phyloP scores from a whole-genome alignment of 2,888 invertebrate genomes.

The Corbicula japonica region DNA sequence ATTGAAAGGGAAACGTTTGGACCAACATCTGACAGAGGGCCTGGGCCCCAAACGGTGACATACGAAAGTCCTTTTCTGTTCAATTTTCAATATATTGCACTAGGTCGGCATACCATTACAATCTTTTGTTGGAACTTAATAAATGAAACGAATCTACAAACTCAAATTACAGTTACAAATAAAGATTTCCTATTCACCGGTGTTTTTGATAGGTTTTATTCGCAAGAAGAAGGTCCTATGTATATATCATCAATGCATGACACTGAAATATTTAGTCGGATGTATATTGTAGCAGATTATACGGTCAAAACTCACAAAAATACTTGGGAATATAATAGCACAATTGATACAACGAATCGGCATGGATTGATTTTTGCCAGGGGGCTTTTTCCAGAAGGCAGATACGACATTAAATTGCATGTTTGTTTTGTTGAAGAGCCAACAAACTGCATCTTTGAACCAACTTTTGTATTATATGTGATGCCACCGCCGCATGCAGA shows the following conservation, averaged over 20 bases:
- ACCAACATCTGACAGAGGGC: constrained; percentile 6
- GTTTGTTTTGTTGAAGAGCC: constrained; percentile 63
- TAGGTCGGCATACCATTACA: constrained; percentile 60
- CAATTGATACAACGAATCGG: constrained; percentile 17
- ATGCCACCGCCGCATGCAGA: constrained; percentile 65
- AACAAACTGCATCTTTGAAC: constrained; percentile 62
- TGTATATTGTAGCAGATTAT: constrained; percentile 51
- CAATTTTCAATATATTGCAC: constrained; percentile 62
- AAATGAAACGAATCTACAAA: constrained; percentile 25
- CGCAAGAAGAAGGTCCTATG: constrained; percentile 57
- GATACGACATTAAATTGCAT: constrained; percentile 48
- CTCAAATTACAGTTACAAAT: constrained; percentile 50
- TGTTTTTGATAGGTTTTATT: constrained; percentile 68
- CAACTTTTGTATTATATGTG: constrained; percentile 57
- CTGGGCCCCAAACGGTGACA: constrained; percentile 52
- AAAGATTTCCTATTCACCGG: constrained; percentile 62
- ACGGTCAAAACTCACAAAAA: constrained; percentile 51
- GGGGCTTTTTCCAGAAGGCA: constrained; percentile 41
- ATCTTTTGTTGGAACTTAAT: constrained; percentile 64
- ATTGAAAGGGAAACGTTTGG: constrained; percentile 32
- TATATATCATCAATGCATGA: constrained; percentile 62
- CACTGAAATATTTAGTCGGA: constrained; percentile 62
- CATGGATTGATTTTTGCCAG: constrained; percentile 57
- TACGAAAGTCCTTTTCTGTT: constrained; percentile 45
- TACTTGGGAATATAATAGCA: constrained; percentile 51